phyloP scores from a whole-genome alignment of 2,113 vertebrate species.

The Gnathonemus longibarbis region DNA sequence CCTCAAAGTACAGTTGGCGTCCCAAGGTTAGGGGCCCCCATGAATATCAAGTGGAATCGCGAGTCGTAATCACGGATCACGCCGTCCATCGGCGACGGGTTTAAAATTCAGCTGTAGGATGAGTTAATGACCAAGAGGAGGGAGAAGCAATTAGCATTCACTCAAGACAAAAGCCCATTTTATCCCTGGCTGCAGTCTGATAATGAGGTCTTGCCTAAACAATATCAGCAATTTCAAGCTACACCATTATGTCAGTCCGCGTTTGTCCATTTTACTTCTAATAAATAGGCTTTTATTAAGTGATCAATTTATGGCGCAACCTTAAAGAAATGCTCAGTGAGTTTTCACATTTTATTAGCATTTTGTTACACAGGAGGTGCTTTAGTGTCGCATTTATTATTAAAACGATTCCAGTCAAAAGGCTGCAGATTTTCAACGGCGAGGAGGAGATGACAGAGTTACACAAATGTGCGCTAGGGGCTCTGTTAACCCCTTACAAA shows the following conservation, averaged over 20 bases:
- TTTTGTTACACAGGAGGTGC: not conserved
- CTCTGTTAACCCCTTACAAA: not conserved
- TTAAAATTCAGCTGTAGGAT: slow-evolving; percentile 23
- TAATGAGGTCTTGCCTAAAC: slow-evolving; percentile 12
- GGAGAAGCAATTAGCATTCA: slow-evolving; percentile 31
- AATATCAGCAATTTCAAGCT: not conserved
- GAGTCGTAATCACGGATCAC: not conserved
- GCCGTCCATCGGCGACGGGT: not conserved
- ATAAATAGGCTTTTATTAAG: not conserved
- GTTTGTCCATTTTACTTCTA: not conserved
- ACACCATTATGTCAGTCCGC: not conserved
- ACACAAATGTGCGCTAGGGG: not conserved
- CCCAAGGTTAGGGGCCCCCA: not conserved
- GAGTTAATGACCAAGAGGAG: slow-evolving; percentile 32
- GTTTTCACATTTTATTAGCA: not conserved
- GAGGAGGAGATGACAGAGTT: not conserved
- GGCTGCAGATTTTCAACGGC: not conserved
- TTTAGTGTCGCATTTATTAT: not conserved
- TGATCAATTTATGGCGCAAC: not conserved
- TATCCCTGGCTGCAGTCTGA: slow-evolving; percentile 23
- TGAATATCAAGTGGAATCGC: slow-evolving; percentile 12
- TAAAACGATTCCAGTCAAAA: not conserved
- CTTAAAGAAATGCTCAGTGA: not conserved
- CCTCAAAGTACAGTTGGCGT: not conserved
- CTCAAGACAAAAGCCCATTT: slow-evolving; percentile 43